Base-by-base conservation (phyloP, 2,797 vertebrate genomes). In the Emydoidea blandingii region DNA sequence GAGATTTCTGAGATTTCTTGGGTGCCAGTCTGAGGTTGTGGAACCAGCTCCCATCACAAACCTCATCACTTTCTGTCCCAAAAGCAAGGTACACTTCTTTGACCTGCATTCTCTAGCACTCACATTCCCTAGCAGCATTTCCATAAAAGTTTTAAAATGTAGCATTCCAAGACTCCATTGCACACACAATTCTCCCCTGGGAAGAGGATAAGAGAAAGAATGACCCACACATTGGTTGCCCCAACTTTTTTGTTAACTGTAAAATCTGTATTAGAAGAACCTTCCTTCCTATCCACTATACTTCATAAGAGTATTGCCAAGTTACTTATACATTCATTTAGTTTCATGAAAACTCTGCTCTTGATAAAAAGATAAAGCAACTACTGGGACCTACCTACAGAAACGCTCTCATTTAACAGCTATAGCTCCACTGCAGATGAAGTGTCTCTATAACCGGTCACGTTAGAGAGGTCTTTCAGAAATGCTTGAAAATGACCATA, bases 401-500 rank as follows among this genome's bases (percentile, higher is more conserved):
- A 31, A 78, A 47, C 4, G 29, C 15, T 3, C 23, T 78, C 12
- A 78, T 76, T 47, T 76, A 47, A 76, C 44, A 47, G 44, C 41
- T 76, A 29, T 23, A 44, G 72, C 47, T 76, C 25, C 47, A 27
- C 76, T 88, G 82, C 82, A 81, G 82, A 82, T 88, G 85, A 88
- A 34, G 11, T 37, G 78, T 80, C 82, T 88, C 88, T 92, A 88
- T 74, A 85, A 37, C 57, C 9, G 56, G 14, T 62, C 82, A 88
- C 54, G 27, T 65, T 87, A 89, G 87, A 86, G 79, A 53, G 44
- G 25, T 86, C 49, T 81, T 65, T 81, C 85, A 89, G 83, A 78
- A 81, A 79, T 86, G 54, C 79, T 89, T 92, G 52, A 78, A 81
- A 92, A 88, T 88, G 83, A 88, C 65, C 59, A 81, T 65, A 81